A percentile compares a stretch with the other conserved stretches of the same genome.
These are phyloP conservation scores for Zaprionus lineosus DNA, from an alignment of 2,888 invertebrate genomes.

Conservation along the genomic window DNA sequence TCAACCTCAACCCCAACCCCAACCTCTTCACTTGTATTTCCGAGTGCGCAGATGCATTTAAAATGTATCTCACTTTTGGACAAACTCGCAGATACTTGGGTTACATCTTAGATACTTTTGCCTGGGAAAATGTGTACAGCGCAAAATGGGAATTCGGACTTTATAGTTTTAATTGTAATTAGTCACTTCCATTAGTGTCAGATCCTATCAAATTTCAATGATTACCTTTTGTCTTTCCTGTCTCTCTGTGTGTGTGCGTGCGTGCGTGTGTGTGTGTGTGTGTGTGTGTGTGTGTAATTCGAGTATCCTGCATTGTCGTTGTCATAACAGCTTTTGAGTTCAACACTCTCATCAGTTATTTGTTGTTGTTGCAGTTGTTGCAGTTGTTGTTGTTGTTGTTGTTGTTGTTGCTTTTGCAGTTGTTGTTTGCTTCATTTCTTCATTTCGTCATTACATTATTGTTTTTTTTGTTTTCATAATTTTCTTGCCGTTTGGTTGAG, in stretches of 20 bases:
- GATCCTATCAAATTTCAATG: background rate
- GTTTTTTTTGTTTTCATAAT: slow-evolving; percentile 25
- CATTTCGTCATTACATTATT: background rate
- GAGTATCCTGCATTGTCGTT: slow-evolving; percentile 15
- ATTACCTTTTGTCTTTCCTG: background rate
- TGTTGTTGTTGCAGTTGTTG: background rate
- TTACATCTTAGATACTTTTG: too few species aligned
- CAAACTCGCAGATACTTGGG: too few species aligned
- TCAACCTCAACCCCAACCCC: too few species aligned
- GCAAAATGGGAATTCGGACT: too few species aligned
- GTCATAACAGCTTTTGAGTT: too few species aligned
- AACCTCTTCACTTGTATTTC: too few species aligned
- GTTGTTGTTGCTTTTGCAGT: slow-evolving; percentile 1
- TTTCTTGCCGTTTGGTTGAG: slow-evolving; percentile 18
- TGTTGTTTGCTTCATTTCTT: background rate
- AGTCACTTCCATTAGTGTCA: slow-evolving; percentile 27
- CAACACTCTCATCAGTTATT: background rate
- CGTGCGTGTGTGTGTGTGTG: background rate
- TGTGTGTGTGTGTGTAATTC: slow-evolving; percentile 22
- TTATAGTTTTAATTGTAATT: background rate
- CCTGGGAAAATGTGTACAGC: too few species aligned
- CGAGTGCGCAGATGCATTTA: too few species aligned
- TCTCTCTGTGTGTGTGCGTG: background rate
- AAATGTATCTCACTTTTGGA: too few species aligned
- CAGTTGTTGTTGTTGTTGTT: background rate